phyloP scores from a whole-genome alignment of 1,140 invertebrate genomes.

The Coelopa frigida region DNA sequence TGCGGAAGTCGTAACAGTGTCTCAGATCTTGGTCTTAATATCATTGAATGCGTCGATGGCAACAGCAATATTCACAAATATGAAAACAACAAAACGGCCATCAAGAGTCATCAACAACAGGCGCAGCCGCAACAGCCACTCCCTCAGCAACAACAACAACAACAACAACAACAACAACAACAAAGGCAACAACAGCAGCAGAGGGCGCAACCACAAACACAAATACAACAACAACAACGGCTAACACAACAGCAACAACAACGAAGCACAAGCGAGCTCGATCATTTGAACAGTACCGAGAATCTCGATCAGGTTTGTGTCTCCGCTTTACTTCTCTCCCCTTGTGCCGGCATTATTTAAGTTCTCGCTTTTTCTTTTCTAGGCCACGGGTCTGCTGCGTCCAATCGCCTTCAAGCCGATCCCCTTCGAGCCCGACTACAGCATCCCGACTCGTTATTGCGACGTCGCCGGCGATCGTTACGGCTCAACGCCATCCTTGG shows the following conservation, averaged over 20 bases:
- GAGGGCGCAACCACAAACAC: conserved; percentile 1
- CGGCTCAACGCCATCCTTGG: conserved; percentile 38
- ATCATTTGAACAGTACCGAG: conserved; percentile 4
- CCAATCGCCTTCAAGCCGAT: conserved; percentile 43
- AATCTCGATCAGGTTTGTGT: conserved; percentile 9
- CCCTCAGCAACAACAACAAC: conserved; percentile 8
- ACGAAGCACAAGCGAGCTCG: conserved; percentile 6
- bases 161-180: conserved; percentile 7
- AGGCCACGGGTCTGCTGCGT: conserved; percentile 24
- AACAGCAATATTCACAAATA: not conserved
- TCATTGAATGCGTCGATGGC: conserved; percentile 8
- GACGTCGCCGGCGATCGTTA: conserved; percentile 28
- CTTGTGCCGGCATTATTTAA: not conserved
- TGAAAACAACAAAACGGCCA: conserved; percentile 7
- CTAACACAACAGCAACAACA: conserved; percentile 9
- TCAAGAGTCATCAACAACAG: conserved; percentile 8
- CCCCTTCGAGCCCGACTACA: conserved; percentile 42
- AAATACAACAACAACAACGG: not conserved
- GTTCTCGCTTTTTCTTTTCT: conserved; percentile 11
- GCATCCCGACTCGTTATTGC: conserved; percentile 24
- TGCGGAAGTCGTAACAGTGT: conserved; percentile 14
- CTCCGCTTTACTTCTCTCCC: not conserved
- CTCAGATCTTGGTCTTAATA: conserved; percentile 14
- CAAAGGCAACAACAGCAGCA: conserved; percentile 10
- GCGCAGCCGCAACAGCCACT: conserved; percentile 7